phyloP scores from a whole-genome alignment of 2,113 vertebrate species.

The Paralichthys olivaceus region DNA sequence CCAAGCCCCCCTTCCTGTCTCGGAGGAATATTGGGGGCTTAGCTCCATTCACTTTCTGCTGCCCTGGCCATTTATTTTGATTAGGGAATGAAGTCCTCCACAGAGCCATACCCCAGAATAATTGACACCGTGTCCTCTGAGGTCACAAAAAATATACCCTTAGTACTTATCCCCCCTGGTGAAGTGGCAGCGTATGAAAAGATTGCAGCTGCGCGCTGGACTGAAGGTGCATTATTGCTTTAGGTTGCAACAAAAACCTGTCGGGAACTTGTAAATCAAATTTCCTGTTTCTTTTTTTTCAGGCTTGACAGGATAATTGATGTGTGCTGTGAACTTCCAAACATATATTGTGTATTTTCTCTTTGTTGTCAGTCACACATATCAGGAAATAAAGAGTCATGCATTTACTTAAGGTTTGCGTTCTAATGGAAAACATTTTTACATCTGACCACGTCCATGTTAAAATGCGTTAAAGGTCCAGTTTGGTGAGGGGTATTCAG shows the following conservation, averaged over 20 bases:
- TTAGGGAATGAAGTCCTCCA: slow-evolving; percentile 83
- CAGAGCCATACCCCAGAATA: slow-evolving; percentile 71
- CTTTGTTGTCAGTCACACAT: slow-evolving; percentile 43
- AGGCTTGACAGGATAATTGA: slow-evolving; percentile 78
- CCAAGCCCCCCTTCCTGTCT: slow-evolving; percentile 60
- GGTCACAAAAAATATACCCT: slow-evolving; percentile 68
- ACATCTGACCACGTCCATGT: too few relatives aligned
- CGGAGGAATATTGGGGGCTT: slow-evolving; percentile 74
- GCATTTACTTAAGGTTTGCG: neutral
- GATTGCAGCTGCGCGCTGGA: slow-evolving; percentile 60
- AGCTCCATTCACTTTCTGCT: slow-evolving; percentile 82
- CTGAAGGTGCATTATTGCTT: slow-evolving; percentile 74
- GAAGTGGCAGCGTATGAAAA: slow-evolving; percentile 68
- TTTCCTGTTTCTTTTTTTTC: slow-evolving; percentile 47
- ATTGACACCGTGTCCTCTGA: slow-evolving; percentile 80
- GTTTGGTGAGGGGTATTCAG: neutral
- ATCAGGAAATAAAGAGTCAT: neutral
- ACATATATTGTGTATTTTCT: slow-evolving; percentile 52
- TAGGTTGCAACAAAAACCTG: slow-evolving; percentile 75
- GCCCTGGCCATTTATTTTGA: slow-evolving; percentile 85
- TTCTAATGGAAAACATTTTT: too few relatives aligned
- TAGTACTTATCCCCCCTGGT: slow-evolving; percentile 61
- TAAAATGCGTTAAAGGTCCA: too few relatives aligned
- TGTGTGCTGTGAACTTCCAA: slow-evolving; percentile 66
- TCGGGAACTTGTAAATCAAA: slow-evolving; percentile 71